Evolutionary conservation across 2,797 vertebrate genomes (phyloP).

Genomic region (Urophycis tenuis): DNA sequence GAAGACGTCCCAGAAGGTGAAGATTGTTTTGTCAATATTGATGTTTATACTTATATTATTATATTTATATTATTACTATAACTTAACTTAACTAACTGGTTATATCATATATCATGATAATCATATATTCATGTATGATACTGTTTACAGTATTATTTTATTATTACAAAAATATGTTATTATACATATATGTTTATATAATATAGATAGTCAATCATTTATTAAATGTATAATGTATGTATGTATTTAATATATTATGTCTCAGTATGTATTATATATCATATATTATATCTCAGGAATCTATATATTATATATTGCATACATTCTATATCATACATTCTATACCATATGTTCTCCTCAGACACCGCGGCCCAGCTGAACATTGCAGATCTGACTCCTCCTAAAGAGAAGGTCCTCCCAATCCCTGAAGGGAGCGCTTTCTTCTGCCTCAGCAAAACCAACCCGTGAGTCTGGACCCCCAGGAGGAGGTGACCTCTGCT

Average conservation of each 20-base stretch:
- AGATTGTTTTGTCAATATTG: slow-evolving; percentile 59
- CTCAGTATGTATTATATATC: background rate
- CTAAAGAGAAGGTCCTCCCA: slow-evolving; percentile 88
- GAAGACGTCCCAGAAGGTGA: slow-evolving; percentile 75
- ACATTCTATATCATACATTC: background rate
- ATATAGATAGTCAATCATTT: too few relatives aligned
- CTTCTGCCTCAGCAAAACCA: slow-evolving; percentile 95
- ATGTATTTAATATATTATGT: background rate
- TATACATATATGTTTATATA: background rate
- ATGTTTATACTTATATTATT: background rate
- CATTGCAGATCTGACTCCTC: slow-evolving; percentile 73
- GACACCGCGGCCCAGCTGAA: slow-evolving; percentile 66
- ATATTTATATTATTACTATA: background rate
- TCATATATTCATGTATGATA: background rate
- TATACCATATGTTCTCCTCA: slow-evolving; percentile 14
- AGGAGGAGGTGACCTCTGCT: background rate
- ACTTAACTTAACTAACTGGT: too few relatives aligned
- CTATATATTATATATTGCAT: background rate
- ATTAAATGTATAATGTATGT: background rate
- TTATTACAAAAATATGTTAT: too few relatives aligned
- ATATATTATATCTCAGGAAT: background rate
- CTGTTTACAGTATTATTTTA: too few relatives aligned
- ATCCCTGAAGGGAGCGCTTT: slow-evolving; percentile 97
- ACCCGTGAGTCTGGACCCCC: slow-evolving; percentile 75
- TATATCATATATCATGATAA: background rate